Evolutionary conservation across 2,888 invertebrate genomes (phyloP), one percentile per base, ranked within the genome.

Genomic region (Dryococelus australis): DNA sequence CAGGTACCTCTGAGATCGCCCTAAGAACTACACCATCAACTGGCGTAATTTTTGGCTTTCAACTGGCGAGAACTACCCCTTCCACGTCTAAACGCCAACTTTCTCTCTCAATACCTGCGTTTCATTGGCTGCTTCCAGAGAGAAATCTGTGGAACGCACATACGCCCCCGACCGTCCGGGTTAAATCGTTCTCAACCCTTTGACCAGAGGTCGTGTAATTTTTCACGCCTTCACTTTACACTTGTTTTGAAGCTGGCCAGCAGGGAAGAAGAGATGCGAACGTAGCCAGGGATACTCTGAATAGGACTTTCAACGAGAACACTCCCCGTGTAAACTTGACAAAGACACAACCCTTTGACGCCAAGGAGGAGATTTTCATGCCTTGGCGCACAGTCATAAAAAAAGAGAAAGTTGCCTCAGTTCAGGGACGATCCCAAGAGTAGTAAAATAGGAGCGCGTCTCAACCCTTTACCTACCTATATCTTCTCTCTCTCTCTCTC

Each of bases 61-160:
- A 47, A 47, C 12, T 13, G 47, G 47, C 12, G 5, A 47, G 47
- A 24, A 20, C 65, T 24, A n/a, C 65, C 65, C 65, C 20, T 65
- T 0, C n/a, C 65, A 65, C 20, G 65, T 65, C 65, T 65, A 2
- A 9, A 24, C 6, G n/a, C 20, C n/a, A 65, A 65, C 65, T 65
- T 65, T 65, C 65, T 65, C 65, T 65, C 65, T n/a, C 24, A 65
- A 65, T 65, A 65, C 65, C 65, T 65, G 65, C 65, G 65, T 20
- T 6, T n/a, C 65, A 65, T 65, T 65, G 65, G 65, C 65, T 20
- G 65, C 12, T 47, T 16, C 65, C 51, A 51, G 24, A 65, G 65
- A 65, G n/a, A 24, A n/a, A 65, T 20, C 65, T n/a, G 65, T 65
- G 65, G 16, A 65, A 65, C 65, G 65, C 65, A 65, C 65, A 8